A percentile compares a stretch with the other conserved stretches of the same genome.
Conservation (phyloP, 2,113 vertebrate genomes). For the Callipepla squamata region DNA sequence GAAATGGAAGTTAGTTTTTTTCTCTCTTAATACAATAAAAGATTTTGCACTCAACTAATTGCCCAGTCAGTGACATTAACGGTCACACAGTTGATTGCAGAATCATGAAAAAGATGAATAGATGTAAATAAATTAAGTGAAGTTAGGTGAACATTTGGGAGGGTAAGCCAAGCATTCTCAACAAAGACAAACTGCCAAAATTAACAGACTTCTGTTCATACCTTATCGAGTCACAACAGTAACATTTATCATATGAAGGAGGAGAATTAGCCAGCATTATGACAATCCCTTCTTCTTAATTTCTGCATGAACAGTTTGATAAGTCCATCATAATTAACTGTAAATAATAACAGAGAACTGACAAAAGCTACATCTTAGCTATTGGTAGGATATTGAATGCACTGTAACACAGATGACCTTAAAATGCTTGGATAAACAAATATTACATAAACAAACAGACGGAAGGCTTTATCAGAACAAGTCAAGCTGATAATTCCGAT, state of each 20-base stretch:
- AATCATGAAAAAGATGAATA: constrained; percentile 67
- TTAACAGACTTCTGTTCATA: constrained; percentile 66
- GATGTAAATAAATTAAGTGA: constrained; percentile 72
- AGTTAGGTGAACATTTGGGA: constrained; percentile 63
- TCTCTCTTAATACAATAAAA: constrained; percentile 34
- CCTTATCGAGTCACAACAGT: constrained; percentile 68
- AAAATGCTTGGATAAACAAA: constrained; percentile 36
- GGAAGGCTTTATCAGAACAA: constrained; percentile 1
- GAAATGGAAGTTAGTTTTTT: constrained; percentile 19
- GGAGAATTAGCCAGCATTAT: constrained; percentile 63
- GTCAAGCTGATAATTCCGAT: background rate
- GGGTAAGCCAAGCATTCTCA: constrained; percentile 60
- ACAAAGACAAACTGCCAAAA: constrained; percentile 67
- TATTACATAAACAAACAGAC: constrained; percentile 38
- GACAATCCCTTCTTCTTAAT: constrained; percentile 40
- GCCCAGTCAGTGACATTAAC: constrained; percentile 45
- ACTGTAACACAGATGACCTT: background rate
- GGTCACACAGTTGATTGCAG: constrained; percentile 40
- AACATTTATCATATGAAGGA: constrained; percentile 72
- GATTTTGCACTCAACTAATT: constrained; percentile 53
- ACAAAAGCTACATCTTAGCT: constrained; percentile 2
- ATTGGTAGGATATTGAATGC: background rate
- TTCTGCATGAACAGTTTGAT: constrained; percentile 10
- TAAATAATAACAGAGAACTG: constrained; percentile 1
- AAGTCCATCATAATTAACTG: constrained; percentile 56